A percentile compares a stretch with the other conserved stretches of the same genome.
Evolutionary conservation across 2,797 vertebrate genomes (phyloP).

Genomic region (Tragelaphus eurycerus): DNA sequence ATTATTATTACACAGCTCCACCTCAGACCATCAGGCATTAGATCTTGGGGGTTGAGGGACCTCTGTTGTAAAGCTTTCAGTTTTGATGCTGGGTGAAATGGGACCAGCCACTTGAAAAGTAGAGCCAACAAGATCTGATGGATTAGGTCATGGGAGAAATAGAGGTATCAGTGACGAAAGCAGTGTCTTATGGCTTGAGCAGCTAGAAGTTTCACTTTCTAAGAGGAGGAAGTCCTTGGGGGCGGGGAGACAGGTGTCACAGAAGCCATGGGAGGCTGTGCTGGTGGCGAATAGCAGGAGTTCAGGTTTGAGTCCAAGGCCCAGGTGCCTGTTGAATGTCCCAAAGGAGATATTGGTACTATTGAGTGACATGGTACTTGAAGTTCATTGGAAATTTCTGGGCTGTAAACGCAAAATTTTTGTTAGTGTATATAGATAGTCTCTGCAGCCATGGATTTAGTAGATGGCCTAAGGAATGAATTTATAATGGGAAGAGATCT

Average conservation of each 20-base stretch:
- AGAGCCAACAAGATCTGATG: not conserved
- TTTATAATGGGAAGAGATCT: not conserved
- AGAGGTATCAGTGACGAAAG: not conserved
- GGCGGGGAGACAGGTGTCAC: not conserved
- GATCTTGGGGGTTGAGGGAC: not conserved
- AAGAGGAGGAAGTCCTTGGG: not conserved
- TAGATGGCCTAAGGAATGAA: not conserved
- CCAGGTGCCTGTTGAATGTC: not conserved
- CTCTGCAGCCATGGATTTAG: not conserved
- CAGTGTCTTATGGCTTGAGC: not conserved
- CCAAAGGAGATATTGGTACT: not conserved
- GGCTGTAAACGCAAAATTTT: not conserved
- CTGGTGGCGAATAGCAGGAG: not conserved
- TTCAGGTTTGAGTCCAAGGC: not conserved
- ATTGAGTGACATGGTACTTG: not conserved
- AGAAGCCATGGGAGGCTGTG: not conserved
- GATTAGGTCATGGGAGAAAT: not conserved
- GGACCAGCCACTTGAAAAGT: not conserved
- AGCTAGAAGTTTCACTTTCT: not conserved
- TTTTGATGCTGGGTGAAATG: not conserved
- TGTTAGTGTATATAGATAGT: not conserved
- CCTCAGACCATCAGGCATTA: not conserved
- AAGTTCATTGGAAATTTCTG: not conserved
- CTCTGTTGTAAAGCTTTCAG: not conserved
- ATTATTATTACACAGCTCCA: not conserved